Evolutionary conservation across 2,113 vertebrate species (phyloP).

Genomic region (Cranoglanis bouderius): DNA sequence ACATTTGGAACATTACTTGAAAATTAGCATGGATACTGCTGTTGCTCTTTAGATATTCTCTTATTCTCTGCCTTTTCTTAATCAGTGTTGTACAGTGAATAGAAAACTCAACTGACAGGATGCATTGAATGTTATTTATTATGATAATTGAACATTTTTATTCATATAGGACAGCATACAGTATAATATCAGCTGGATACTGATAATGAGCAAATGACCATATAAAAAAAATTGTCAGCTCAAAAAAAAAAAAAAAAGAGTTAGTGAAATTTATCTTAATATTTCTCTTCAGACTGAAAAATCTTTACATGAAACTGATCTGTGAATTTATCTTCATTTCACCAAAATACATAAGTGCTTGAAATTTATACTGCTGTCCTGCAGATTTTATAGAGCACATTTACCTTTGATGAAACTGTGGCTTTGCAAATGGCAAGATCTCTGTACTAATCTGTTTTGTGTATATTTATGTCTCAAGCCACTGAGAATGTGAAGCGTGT

Average conservation of each 20-base stretch:
- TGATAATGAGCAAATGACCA: background rate
- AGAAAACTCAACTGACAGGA: background rate
- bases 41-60: background rate
- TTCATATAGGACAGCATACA: background rate
- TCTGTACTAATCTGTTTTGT: background rate
- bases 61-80: background rate
- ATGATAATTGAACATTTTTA: background rate
- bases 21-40: background rate
- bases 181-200: background rate
- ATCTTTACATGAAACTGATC: background rate
- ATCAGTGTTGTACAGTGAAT: background rate
- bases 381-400: background rate
- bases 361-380: background rate
- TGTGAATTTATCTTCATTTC: background rate
- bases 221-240: background rate
- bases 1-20: background rate
- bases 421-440: background rate
- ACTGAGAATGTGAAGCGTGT: constrained; percentile 78
- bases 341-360: background rate
- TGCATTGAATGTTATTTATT: background rate
- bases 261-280: background rate
- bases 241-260: background rate
- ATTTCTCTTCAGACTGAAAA: background rate
- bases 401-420: background rate
- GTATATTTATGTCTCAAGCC: constrained; percentile 25